Evolutionary conservation across 2,888 invertebrate species (phyloP), one percentile per base, ranked within the genome.

Genomic region (Tetanocera ferruginea): DNA sequence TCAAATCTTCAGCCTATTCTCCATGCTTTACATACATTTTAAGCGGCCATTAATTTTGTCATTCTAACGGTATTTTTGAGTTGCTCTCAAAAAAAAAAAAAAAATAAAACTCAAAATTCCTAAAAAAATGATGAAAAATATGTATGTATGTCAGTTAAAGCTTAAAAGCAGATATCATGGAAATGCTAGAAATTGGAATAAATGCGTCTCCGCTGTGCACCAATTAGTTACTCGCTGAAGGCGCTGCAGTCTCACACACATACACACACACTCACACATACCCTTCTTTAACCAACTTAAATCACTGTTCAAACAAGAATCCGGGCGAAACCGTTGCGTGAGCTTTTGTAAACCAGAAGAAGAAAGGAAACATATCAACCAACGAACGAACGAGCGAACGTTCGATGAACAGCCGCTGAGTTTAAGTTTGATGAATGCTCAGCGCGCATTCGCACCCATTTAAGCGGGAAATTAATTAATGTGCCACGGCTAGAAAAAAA

Each of bases 391-490:
- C 17, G n/a, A 64, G 11, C 31, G 64, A 34, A 4, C 19, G 64
- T 14, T 4, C 25, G 62, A 62, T 17, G 62, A 28, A 66, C 64
- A 55, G 25, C 25, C 69, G 69, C 28, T 69, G 69, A 34, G 25
- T 51, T 23, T n/a, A 37, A n/a, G 52, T 55, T 73, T 73, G 73
- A 73, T 73, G 49, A 49, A 62, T 60, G 25, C 73, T 14, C 73
- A 62, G 6, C 62, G 62, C 60, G 43, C 49, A 69, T 57, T 76
- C 57, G 69, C 76, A 69, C 70, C 57, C 66, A 76, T 76, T 76
- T 69, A 76, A 70, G 76, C 76, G 76, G 49, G 52, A 76, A 64
- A 71, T 76, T 71, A 76, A 64, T 76, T 71, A 76, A 86, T 81
- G 83, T 81, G 57, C 25, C 34, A 52, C 34, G 31, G 23, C 28